Conservation (phyloP, 2,113 vertebrate genomes). For the Clarias macrocephalus region DNA sequence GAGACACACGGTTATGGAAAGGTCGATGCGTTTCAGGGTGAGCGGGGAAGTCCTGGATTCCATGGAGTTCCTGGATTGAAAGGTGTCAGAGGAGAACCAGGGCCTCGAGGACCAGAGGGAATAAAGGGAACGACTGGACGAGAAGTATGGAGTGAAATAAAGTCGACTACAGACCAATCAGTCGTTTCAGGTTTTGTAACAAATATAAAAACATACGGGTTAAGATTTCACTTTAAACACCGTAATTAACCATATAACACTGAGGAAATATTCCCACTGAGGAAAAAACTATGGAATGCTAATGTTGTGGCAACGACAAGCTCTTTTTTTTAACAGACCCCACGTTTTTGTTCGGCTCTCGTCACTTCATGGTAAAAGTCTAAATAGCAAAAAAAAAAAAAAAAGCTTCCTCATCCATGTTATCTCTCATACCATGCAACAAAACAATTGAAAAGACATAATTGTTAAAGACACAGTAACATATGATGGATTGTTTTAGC, state of each 20-base stretch:
- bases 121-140: slow-evolving; percentile 63
- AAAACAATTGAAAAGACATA: too few species aligned
- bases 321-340: too few species aligned
- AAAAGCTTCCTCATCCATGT: too few species aligned
- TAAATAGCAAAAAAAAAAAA: too few species aligned
- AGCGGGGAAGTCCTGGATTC: slow-evolving; percentile 63
- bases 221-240: not conserved
- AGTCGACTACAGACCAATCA: not conserved
- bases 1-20: not conserved
- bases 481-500: too few species aligned
- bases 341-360: too few species aligned
- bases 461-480: too few species aligned
- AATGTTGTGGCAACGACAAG: too few species aligned
- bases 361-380: too few species aligned
- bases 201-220: not conserved
- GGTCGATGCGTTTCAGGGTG: slow-evolving; percentile 61
- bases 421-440: too few species aligned
- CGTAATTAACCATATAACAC: not conserved
- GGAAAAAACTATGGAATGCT: too few species aligned
- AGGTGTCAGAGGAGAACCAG: slow-evolving; percentile 63
- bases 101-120: slow-evolving; percentile 61
- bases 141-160: slow-evolving; percentile 51
- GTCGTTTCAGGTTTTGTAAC: not conserved
- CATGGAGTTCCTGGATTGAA: slow-evolving; percentile 61
- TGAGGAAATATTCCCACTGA: too few species aligned